Percentiles rank a stretch among this genome's conserved stretches.
Evolutionary conservation across 1,140 invertebrate species (phyloP).

Genomic region (Papilio dardanus): DNA sequence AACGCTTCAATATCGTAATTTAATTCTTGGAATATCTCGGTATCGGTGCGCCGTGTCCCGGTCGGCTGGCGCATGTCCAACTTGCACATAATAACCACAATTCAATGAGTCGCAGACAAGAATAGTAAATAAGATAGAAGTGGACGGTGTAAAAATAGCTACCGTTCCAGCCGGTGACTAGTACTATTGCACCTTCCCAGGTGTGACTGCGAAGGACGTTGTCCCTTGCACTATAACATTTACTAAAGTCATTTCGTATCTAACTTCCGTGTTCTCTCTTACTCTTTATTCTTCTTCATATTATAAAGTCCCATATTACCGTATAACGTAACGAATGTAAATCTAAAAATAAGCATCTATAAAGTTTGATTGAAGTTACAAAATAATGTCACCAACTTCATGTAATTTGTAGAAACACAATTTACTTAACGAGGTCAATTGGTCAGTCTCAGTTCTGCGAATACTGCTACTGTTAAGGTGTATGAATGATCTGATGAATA

Average conservation of each 20-base stretch:
- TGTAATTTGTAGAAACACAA: not conserved
- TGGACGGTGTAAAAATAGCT: conserved; percentile 79
- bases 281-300: too few species aligned
- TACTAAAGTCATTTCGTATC: conserved; percentile 25
- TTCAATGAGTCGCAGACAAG: conserved; percentile 81
- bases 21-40: conserved; percentile 77
- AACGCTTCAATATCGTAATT: conserved; percentile 61
- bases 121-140: conserved; percentile 82
- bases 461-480: not conserved
- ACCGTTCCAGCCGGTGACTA: conserved; percentile 73
- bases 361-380: not conserved
- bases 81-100: conserved; percentile 82
- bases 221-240: conserved; percentile 48
- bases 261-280: too few species aligned
- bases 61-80: conserved; percentile 75
- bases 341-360: not conserved
- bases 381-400: not conserved
- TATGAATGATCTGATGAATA: not conserved
- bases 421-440: not conserved
- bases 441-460: not conserved
- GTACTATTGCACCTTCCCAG: conserved; percentile 76
- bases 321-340: too few species aligned
- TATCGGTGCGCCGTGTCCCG: conserved; percentile 72
- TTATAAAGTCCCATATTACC: too few species aligned
- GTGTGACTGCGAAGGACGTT: conserved; percentile 63